Evolutionary conservation across 2,888 invertebrate species (phyloP).

Genomic region (Fragum whitleyi): DNA sequence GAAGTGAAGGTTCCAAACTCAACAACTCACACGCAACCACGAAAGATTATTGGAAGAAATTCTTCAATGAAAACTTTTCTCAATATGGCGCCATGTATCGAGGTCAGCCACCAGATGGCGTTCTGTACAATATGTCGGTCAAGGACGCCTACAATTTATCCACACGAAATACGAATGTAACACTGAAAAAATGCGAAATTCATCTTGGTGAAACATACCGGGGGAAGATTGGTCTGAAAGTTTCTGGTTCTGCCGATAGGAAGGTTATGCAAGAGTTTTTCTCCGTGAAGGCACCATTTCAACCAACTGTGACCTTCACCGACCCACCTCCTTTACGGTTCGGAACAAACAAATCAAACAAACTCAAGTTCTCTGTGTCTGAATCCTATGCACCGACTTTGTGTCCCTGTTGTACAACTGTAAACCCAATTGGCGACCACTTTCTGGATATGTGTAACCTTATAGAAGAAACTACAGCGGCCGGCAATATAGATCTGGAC

Average conservation of each 20-base stretch:
- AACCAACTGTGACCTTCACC: neutral
- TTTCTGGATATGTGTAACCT: slow-evolving; percentile 38
- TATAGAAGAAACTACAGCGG: slow-evolving; percentile 10
- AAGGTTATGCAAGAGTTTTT: neutral
- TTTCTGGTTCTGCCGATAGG: neutral
- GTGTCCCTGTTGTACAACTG: slow-evolving; percentile 35
- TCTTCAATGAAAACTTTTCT: slow-evolving; percentile 84
- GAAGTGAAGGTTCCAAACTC: slow-evolving; percentile 85
- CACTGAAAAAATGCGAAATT: slow-evolving; percentile 36
- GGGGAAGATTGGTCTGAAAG: slow-evolving; percentile 8
- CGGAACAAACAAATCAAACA: slow-evolving; percentile 30
- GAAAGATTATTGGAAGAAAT: slow-evolving; percentile 84
- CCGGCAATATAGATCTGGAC: neutral
- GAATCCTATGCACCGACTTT: slow-evolving; percentile 23
- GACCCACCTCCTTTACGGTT: slow-evolving; percentile 8
- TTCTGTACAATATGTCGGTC: slow-evolving; percentile 81
- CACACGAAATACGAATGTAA: slow-evolving; percentile 67
- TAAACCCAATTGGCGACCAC: slow-evolving; percentile 22
- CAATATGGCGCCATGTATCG: slow-evolving; percentile 86
- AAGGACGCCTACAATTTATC: slow-evolving; percentile 69
- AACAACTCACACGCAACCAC: slow-evolving; percentile 84
- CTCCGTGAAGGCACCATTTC: neutral
- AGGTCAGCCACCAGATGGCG: slow-evolving; percentile 84
- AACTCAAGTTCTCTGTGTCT: slow-evolving; percentile 10
- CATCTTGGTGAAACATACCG: neutral